These are phyloP conservation scores for Numenius phaeopus DNA, from an alignment of 2,797 vertebrate genomes.

Conservation along the genomic window DNA sequence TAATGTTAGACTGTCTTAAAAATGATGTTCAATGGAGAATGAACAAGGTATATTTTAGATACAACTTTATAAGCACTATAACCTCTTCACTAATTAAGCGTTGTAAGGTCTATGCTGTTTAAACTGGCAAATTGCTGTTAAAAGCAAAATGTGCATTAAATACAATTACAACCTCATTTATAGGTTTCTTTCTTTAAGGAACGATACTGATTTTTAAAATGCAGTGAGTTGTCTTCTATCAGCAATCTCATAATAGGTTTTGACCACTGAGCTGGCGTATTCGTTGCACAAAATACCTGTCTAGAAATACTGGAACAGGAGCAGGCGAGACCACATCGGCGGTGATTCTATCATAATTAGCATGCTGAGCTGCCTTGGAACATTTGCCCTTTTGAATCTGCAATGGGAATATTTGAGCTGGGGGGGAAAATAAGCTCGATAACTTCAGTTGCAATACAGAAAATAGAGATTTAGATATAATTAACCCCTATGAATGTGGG, in stretches of 20 bases:
- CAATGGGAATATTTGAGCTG: not conserved
- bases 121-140: conserved; percentile 78
- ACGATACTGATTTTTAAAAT: not conserved
- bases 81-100: conserved; percentile 71
- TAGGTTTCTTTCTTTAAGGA: conserved; percentile 57
- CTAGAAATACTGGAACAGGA: conserved; percentile 7
- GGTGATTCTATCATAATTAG: not conserved
- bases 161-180: conserved; percentile 58
- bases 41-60: conserved; percentile 80
- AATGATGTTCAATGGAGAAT: conserved; percentile 69
- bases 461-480: conserved; percentile 12
- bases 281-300: not conserved
- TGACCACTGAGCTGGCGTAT: not conserved
- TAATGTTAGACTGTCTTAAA: conserved; percentile 71
- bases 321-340: not conserved
- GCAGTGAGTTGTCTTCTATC: not conserved
- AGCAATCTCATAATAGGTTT: conserved; percentile 6
- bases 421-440: not conserved
- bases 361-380: not conserved
- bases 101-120: conserved; percentile 75
- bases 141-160: conserved; percentile 82
- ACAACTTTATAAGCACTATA: conserved; percentile 76
- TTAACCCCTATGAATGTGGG: not conserved
- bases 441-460: not conserved
- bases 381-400: not conserved